Base-by-base conservation (phyloP, 35 echinoderm and acorn worm species). In the Ophiothrix spiculata region DNA sequence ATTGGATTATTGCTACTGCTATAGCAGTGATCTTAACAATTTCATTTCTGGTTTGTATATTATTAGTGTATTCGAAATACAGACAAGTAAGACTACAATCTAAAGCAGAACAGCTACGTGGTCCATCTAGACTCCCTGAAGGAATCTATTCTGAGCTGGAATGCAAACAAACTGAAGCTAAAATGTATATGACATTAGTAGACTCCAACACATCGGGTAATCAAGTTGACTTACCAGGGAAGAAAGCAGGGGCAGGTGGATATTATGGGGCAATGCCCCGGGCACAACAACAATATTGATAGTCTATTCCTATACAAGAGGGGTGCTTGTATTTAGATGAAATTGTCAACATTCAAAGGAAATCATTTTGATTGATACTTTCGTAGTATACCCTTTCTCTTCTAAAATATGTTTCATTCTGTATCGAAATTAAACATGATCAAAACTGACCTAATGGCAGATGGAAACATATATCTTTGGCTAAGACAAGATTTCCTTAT, bases 131-230 rank as follows among this genome's bases (percentile, higher is more conserved):
- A 69, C 60, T 69, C 17, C 60, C 60, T 2, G 60, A 69, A 69
- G 60, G 60, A 25, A 69, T 69, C 29, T 69, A 69, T 69, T 69
- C 60, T 12, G 60, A 69, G 29, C 60, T 69, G 25, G 60, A 69
- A 69, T 69, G 60, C 23, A 69, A 69, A 69, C 60, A 69, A 6
- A 28, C 16, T 12, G 60, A 69, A n/a, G 60, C 60, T 69, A 69
- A 69, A 69, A 69, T 69, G 60, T 69, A 69, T n/a, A 69, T 69
- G 60, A 69, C 60, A 25, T n/a, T 69, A n/a, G 60, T 69, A 25
- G 60, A 69, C 29, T 69, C 60, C 3, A 28, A 15, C 8, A 69
- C 8, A 25, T 28, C 60, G 17, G 25, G 25, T 28, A 69, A 69
- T 25, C 60, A 69, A 25, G 60, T 69, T 12, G 25, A 69, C 2